Conservation (phyloP, 2,113 vertebrate species). For the Heterocephalus glaber region DNA sequence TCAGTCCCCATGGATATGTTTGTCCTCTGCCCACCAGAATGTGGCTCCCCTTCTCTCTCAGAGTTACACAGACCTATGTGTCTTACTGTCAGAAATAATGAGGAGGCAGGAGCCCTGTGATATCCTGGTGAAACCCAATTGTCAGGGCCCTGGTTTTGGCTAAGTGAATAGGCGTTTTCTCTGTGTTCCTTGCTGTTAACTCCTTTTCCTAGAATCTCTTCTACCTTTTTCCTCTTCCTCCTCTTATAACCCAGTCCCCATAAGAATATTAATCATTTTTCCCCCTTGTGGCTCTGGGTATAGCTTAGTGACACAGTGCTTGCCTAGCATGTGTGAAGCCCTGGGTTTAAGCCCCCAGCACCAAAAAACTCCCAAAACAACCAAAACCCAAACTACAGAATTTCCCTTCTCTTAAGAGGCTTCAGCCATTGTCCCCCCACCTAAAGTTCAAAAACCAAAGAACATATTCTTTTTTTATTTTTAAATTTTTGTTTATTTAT, state of each 20-base stretch:
- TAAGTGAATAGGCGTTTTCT: neutral
- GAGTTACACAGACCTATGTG: neutral
- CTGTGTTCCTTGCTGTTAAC: neutral
- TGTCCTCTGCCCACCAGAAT: neutral
- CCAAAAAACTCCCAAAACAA: neutral
- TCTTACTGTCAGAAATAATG: neutral
- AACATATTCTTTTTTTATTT: neutral
- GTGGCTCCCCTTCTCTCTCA: neutral
- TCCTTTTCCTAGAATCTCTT: neutral
- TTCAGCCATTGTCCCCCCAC: neutral
- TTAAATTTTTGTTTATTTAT: neutral
- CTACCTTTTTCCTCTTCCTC: neutral
- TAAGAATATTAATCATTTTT: neutral
- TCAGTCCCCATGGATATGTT: neutral
- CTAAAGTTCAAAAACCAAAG: neutral
- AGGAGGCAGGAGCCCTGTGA: neutral
- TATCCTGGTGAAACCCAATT: neutral
- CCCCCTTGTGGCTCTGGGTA: no score
- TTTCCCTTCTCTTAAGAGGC: neutral
- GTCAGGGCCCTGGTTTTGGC: neutral
- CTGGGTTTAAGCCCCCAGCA: neutral
- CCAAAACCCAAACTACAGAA: neutral
- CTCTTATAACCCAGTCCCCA: neutral
- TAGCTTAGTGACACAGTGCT: neutral
- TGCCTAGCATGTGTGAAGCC: neutral